Base-by-base conservation (phyloP, 2,113 vertebrate species). In the Pheucticus melanocephalus region DNA sequence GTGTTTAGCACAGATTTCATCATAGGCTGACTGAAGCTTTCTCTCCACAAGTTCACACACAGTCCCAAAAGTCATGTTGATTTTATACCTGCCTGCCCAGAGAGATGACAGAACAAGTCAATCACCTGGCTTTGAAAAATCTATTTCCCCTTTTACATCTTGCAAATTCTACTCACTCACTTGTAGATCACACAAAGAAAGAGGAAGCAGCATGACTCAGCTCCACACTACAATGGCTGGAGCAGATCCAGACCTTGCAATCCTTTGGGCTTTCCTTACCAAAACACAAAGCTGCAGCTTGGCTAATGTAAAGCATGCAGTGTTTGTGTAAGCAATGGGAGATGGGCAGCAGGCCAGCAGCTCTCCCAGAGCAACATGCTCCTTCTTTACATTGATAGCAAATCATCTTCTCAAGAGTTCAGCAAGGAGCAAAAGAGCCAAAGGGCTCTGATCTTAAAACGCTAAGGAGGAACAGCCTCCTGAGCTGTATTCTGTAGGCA, bases 181-280 rank as follows among this genome's bases (percentile, higher is more conserved):
- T 95, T 53, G 70, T 13, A 82, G 92, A 75, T 73, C 83, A 83
- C 35, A 71, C 88, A 90, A 91, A 93, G 90, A 88, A 90, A 90
- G 88, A 96, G 91, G 83, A 97, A 96, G 75, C 65, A 91, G 93
- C 93, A 92, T 97, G 95, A 97, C 90, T 97, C 96, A 97, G 95
- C 95, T 97, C 47, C 73, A 73, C 66, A 82, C 66, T 94, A 94
- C 92, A 97, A 97, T 92, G 96, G 82, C 54, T 96, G 94, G 95
- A 95, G 59, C 76, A 66, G 88, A 81, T 94, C 92, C 94, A 97
- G 91, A 72, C 79, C 88, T 59, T 92, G 79, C 66, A 92, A 80
- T 91, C 92, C 85, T 86, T 53, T 89, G 87, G 93, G 94, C 64
- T 97, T 95, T 95, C 92, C 95, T 96, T 85, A 92, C 87, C 92